Conservation (phyloP, 2,888 invertebrate genomes). For the Linyphia triangularis region DNA sequence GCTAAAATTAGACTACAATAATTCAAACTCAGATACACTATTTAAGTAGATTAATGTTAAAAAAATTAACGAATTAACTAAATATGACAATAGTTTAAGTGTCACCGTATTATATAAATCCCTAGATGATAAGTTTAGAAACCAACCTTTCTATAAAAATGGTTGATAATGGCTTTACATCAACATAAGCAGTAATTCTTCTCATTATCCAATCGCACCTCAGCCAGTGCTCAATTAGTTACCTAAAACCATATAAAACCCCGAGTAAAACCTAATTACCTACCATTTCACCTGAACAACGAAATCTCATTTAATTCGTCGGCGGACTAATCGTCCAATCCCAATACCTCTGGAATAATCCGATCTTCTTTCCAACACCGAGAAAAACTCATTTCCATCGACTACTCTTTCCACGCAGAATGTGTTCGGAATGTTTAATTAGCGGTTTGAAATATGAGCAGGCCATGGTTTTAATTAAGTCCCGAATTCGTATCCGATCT, state of each 20-base stretch:
- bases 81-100: too few relatives aligned
- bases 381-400: slow-evolving; percentile 25
- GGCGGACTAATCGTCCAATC: background rate
- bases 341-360: too few relatives aligned
- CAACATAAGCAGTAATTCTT: too few relatives aligned
- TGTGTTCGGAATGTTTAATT: slow-evolving; percentile 55
- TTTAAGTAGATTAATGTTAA: too few relatives aligned
- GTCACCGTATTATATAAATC: too few relatives aligned
- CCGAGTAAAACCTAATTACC: slow-evolving; percentile 31
- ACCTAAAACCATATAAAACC: slow-evolving; percentile 17
- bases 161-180: too few relatives aligned
- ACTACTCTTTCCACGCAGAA: slow-evolving; percentile 23
- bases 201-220: background rate
- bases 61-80: too few relatives aligned
- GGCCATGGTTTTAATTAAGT: slow-evolving; percentile 54
- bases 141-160: too few relatives aligned
- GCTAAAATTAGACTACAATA: too few relatives aligned
- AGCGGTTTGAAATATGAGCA: slow-evolving; percentile 66
- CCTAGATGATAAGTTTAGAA: too few relatives aligned
- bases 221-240: slow-evolving; percentile 16
- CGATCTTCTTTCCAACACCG: background rate
- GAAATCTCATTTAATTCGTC: slow-evolving; percentile 2
- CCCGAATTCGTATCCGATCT: slow-evolving; percentile 33
- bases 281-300: slow-evolving; percentile 49
- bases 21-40: too few relatives aligned